A percentile compares a stretch with the other conserved stretches of the same genome.
Evolutionary conservation across 2,113 vertebrate species (phyloP).

Genomic region (Chaenocephalus aceratus): DNA sequence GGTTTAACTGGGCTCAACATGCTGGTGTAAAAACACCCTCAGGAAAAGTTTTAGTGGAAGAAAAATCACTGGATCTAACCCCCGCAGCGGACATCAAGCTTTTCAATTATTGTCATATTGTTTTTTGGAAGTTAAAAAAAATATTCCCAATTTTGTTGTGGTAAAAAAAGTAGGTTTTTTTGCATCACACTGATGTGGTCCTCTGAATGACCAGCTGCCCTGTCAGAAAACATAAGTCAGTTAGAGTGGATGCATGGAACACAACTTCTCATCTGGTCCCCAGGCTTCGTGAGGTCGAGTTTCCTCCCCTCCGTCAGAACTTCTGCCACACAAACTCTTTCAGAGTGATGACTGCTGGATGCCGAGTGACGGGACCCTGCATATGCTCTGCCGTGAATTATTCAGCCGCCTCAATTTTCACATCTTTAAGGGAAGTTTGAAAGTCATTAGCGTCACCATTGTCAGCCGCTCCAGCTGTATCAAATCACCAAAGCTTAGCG

Average conservation of each 20-base stretch:
- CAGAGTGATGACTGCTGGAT: conserved; percentile 66
- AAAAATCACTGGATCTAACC: no score
- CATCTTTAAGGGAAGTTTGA: conserved; percentile 73
- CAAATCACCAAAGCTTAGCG: conserved; percentile 64
- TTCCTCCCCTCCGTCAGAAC: conserved; percentile 44
- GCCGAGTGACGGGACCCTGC: conserved; percentile 56
- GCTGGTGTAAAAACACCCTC: no score
- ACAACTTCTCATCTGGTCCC: conserved; percentile 26
- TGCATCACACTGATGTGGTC: neutral
- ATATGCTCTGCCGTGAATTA: conserved; percentile 77
- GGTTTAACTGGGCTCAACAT: no score
- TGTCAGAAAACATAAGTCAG: neutral
- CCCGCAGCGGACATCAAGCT: no score
- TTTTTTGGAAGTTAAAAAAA: neutral
- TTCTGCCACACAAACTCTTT: conserved; percentile 13
- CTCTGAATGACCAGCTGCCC: neutral
- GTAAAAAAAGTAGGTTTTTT: neutral
- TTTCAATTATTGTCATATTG: no score
- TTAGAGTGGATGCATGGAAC: conserved; percentile 3
- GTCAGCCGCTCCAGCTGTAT: conserved; percentile 71
- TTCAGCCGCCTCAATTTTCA: conserved; percentile 72
- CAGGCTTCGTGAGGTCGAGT: conserved; percentile 1
- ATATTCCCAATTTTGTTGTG: no score
- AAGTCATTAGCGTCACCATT: conserved; percentile 69
- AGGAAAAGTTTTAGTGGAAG: no score